Evolutionary conservation across 1,140 invertebrate species (phyloP).

Genomic region (Dolichoris vasculosae): DNA sequence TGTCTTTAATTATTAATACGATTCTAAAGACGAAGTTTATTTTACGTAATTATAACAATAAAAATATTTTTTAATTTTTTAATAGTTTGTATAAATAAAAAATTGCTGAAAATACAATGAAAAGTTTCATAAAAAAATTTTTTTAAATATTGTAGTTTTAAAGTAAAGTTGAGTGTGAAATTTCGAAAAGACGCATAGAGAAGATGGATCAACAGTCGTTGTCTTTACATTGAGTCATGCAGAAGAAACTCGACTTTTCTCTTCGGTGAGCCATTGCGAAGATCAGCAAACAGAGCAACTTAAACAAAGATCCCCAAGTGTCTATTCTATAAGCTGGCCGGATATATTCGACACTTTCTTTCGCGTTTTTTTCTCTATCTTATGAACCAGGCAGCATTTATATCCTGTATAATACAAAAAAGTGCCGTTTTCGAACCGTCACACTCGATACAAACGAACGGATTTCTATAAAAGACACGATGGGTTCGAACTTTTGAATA

Average conservation of each 20-base stretch:
- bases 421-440: constrained; percentile 19
- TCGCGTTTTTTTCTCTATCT: constrained; percentile 18
- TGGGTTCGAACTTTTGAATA: neutral
- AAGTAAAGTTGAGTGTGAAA: constrained; percentile 14
- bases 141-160: neutral
- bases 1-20: neutral
- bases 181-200: neutral
- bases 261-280: neutral
- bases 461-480: neutral
- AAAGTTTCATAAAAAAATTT: neutral
- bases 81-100: neutral
- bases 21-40: neutral
- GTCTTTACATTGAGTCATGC: constrained; percentile 41
- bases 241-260: constrained; percentile 38
- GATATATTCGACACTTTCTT: constrained; percentile 53
- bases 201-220: neutral
- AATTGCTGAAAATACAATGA: neutral
- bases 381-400: neutral
- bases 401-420: constrained; percentile 18
- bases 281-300: constrained; percentile 43
- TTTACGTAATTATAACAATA: neutral
- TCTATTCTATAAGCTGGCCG: constrained; percentile 26
- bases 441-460: neutral
- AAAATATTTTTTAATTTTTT: neutral
- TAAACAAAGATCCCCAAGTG: constrained; percentile 34